Evolutionary conservation across 2,888 invertebrate genomes (phyloP).

Genomic region (Callinectes sapidus): DNA sequence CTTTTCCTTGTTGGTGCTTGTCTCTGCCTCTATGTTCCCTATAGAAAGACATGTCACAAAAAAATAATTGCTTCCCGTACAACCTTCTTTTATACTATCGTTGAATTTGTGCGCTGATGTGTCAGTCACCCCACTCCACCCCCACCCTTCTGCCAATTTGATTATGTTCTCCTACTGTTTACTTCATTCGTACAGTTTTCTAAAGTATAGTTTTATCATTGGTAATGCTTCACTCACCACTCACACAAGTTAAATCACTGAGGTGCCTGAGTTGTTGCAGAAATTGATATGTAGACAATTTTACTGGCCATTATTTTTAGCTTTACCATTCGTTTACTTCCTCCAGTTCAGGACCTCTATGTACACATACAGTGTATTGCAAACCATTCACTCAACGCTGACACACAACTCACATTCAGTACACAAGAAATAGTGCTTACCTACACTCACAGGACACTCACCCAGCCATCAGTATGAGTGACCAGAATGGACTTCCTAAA

Average conservation of each 20-base stretch:
- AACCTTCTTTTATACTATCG: background rate
- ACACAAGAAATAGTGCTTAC: background rate
- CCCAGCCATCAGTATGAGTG: background rate
- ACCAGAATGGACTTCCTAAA: slow-evolving; percentile 5
- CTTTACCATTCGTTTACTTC: background rate
- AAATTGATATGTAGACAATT: background rate
- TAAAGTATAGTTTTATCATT: background rate
- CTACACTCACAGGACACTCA: background rate
- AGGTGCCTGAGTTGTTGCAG: background rate
- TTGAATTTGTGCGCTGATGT: background rate
- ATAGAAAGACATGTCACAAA: too few species aligned
- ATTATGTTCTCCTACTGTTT: background rate
- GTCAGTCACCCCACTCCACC: background rate
- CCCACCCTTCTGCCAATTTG: too few species aligned
- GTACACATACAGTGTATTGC: background rate
- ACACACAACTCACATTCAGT: background rate
- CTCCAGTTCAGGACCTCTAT: background rate
- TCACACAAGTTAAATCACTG: background rate
- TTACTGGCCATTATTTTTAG: background rate
- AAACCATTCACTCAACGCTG: background rate
- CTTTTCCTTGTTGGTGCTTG: too few species aligned
- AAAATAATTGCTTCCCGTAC: background rate
- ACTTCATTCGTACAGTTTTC: background rate
- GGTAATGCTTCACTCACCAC: background rate
- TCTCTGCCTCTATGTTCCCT: too few species aligned